These are phyloP conservation scores for Pemphredon lugubris DNA, from an alignment of 2,888 invertebrate species.

Conservation along the genomic window DNA sequence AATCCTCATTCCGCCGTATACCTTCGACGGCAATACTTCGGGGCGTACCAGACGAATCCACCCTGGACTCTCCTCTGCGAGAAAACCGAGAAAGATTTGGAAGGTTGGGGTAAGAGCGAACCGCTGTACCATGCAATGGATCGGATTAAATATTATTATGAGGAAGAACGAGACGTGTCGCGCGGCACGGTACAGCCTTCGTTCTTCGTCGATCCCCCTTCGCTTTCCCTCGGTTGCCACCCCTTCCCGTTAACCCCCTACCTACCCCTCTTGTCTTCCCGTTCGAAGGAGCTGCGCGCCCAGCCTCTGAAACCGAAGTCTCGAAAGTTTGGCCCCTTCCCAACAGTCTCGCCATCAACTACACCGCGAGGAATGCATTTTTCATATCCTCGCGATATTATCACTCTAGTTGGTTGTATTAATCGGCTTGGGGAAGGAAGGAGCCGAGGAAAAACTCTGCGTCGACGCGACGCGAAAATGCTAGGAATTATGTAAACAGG, in stretches of 20 bases:
- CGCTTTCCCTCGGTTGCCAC: slow-evolving; percentile 33
- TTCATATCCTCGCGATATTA: slow-evolving; percentile 73
- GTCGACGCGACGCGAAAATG: slow-evolving; percentile 30
- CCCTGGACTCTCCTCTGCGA: slow-evolving; percentile 51
- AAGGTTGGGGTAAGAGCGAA: slow-evolving; percentile 77
- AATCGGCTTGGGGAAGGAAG: slow-evolving; percentile 63
- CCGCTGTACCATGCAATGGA: slow-evolving; percentile 79
- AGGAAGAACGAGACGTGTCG: slow-evolving; percentile 77
- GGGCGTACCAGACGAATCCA: slow-evolving; percentile 45
- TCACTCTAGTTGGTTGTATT: slow-evolving; percentile 67
- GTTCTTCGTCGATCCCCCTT: slow-evolving; percentile 51
- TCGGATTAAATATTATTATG: slow-evolving; percentile 81
- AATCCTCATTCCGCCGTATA: neutral
- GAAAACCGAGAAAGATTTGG: slow-evolving; percentile 73
- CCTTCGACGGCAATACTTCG: neutral
- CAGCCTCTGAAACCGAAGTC: slow-evolving; percentile 65
- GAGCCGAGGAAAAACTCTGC: slow-evolving; percentile 35
- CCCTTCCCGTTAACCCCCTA: slow-evolving; percentile 7
- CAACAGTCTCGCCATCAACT: slow-evolving; percentile 60
- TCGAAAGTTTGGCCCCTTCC: slow-evolving; percentile 73
- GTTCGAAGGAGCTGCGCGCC: slow-evolving; percentile 48
- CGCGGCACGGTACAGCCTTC: slow-evolving; percentile 60
- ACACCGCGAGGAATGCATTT: slow-evolving; percentile 71
- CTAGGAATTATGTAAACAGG: slow-evolving; percentile 42
- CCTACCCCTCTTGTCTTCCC: slow-evolving; percentile 6